phyloP scores from a whole-genome alignment of 2,888 invertebrate genomes.

The Epinotia brunnichana region DNA sequence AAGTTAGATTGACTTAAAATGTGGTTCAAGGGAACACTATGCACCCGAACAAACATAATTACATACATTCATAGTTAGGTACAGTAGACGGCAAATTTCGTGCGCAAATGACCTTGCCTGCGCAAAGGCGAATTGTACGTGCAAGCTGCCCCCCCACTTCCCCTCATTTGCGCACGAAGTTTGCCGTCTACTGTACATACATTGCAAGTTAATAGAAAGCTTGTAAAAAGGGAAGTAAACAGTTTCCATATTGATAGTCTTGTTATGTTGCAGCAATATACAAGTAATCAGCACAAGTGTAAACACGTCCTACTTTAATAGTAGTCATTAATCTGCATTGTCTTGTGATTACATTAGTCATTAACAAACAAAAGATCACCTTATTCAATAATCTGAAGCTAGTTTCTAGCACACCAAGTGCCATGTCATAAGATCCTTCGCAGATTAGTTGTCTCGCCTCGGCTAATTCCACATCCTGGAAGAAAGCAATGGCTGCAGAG shows the following conservation, averaged over 20 bases:
- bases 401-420: slow-evolving; percentile 86
- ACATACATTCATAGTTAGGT: too few species aligned
- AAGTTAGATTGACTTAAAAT: too few species aligned
- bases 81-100: too few species aligned
- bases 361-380: slow-evolving; percentile 54
- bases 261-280: background rate
- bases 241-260: background rate
- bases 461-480: slow-evolving; percentile 86
- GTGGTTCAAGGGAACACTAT: too few species aligned
- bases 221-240: too few species aligned
- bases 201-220: too few species aligned
- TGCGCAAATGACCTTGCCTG: too few species aligned
- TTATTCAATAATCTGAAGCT: slow-evolving; percentile 86
- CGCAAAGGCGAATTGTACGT: too few species aligned
- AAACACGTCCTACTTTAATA: slow-evolving; percentile 18
- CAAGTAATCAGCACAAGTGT: background rate
- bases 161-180: too few species aligned
- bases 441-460: slow-evolving; percentile 85
- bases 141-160: too few species aligned
- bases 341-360: slow-evolving; percentile 8
- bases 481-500: slow-evolving; percentile 83
- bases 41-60: too few species aligned
- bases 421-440: slow-evolving; percentile 85
- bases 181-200: too few species aligned
- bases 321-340: background rate